Conservation (phyloP, 2,888 invertebrate genomes). For the Notodonta ziczac region DNA sequence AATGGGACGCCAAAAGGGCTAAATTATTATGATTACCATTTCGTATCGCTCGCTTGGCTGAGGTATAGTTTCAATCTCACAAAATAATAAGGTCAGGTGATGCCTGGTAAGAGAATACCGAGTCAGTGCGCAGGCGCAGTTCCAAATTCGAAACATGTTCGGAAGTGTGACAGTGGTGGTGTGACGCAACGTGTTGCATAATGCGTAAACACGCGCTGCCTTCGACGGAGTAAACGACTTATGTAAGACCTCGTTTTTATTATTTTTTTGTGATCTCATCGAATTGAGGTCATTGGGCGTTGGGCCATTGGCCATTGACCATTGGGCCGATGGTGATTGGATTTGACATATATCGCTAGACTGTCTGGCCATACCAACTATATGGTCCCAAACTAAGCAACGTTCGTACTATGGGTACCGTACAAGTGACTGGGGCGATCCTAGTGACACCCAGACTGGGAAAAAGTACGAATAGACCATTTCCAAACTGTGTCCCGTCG, state of each 20-base stretch:
- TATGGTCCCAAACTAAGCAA: no score
- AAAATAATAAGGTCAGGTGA: neutral
- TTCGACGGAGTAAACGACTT: neutral
- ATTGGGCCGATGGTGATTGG: neutral
- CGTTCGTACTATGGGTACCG: no score
- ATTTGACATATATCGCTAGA: neutral
- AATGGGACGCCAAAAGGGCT: no score
- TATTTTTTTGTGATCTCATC: constrained; percentile 1
- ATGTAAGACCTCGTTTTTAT: neutral
- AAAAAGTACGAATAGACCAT: no score
- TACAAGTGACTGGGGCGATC: no score
- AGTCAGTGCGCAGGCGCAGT: constrained; percentile 28
- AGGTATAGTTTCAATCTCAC: no score
- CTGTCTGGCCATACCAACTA: no score
- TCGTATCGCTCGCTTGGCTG: no score
- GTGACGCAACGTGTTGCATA: constrained; percentile 31
- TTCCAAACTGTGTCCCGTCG: no score
- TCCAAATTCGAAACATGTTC: constrained; percentile 34
- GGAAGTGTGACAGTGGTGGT: constrained; percentile 31
- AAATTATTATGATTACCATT: no score
- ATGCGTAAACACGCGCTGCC: constrained; percentile 7
- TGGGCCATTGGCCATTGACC: neutral
- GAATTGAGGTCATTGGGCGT: neutral
- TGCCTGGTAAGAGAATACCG: constrained; percentile 33
- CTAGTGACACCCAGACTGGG: no score